Percentiles rank a stretch among this genome's conserved stretches.
Evolutionary conservation across 30 jellyfish, hydroid and myxozoan genomes (phyloP).

Genomic region (Phacellophora camtschatica): DNA sequence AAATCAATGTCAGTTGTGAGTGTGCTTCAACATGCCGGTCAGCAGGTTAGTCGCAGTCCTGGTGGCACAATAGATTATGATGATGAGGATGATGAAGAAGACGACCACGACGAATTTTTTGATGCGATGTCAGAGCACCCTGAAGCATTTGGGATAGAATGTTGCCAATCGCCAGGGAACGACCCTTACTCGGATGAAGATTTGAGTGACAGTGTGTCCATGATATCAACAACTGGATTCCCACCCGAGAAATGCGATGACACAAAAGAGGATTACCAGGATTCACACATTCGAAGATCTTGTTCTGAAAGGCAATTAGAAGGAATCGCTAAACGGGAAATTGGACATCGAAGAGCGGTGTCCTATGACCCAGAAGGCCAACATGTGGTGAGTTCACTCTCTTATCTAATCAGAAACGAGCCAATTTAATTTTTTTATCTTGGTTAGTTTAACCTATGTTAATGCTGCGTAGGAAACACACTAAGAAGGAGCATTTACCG

Average conservation of each 20-base stretch:
- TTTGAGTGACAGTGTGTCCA: constrained; percentile 40
- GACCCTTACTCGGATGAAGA: constrained; percentile 73
- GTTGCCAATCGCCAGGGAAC: constrained; percentile 28
- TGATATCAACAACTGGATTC: neutral
- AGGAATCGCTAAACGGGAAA: constrained; percentile 5
- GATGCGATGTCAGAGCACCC: constrained; percentile 98
- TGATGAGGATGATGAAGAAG: constrained; percentile 79
- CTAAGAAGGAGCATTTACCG: too few relatives aligned
- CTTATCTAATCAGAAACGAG: too few relatives aligned
- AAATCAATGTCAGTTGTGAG: constrained; percentile 6
- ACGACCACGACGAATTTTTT: constrained; percentile 91
- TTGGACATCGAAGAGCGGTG: constrained; percentile 84
- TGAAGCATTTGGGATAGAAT: constrained; percentile 76
- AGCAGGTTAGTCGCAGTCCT: constrained; percentile 52
- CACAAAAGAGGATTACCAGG: neutral
- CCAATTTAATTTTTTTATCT: too few relatives aligned
- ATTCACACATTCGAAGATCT: constrained; percentile 61
- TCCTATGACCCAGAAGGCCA: constrained; percentile 79
- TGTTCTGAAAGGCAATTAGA: constrained; percentile 73
- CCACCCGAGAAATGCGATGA: neutral
- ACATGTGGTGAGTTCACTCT: neutral
- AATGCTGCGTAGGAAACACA: too few relatives aligned
- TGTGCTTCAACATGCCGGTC: neutral
- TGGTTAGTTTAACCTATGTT: too few relatives aligned
- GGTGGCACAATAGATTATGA: constrained; percentile 54